Evolutionary conservation across 2,113 vertebrate species (phyloP).

Genomic region (Peromyscus leucopus): DNA sequence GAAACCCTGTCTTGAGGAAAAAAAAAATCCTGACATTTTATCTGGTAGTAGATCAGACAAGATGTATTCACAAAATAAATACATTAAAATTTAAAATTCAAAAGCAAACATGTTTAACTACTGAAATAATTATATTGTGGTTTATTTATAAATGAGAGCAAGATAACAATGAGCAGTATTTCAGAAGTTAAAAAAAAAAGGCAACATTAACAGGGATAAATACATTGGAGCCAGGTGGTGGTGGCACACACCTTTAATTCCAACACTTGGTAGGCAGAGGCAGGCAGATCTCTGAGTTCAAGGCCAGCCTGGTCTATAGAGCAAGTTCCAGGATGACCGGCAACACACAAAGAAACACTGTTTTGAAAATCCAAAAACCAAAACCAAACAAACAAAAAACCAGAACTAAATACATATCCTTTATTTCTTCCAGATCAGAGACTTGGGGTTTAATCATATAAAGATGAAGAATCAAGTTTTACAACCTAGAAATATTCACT

Average conservation of each 20-base stretch:
- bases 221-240: no score
- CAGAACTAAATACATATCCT: conserved; percentile 35
- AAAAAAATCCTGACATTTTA: not conserved
- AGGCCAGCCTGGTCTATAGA: not conserved
- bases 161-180: conserved; percentile 54
- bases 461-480: conserved; percentile 77
- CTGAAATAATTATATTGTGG: conserved; percentile 63
- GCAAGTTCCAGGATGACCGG: not conserved
- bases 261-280: not conserved
- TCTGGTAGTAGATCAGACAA: conserved; percentile 24
- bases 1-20: no score
- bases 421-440: conserved; percentile 53
- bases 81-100: conserved; percentile 37
- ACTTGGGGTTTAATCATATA: conserved; percentile 67
- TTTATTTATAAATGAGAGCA: conserved; percentile 79
- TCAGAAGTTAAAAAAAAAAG: conserved; percentile 59
- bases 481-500: conserved; percentile 86
- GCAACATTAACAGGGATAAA: conserved; percentile 18
- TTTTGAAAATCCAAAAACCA: not conserved
- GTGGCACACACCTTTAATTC: not conserved
- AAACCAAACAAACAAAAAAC: not conserved
- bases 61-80: conserved; percentile 11
- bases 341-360: not conserved
- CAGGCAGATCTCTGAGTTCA: not conserved
- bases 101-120: conserved; percentile 33